These are phyloP conservation scores for Carassius gibelio DNA, from an alignment of 2,113 vertebrate genomes.

Conservation along the genomic window DNA sequence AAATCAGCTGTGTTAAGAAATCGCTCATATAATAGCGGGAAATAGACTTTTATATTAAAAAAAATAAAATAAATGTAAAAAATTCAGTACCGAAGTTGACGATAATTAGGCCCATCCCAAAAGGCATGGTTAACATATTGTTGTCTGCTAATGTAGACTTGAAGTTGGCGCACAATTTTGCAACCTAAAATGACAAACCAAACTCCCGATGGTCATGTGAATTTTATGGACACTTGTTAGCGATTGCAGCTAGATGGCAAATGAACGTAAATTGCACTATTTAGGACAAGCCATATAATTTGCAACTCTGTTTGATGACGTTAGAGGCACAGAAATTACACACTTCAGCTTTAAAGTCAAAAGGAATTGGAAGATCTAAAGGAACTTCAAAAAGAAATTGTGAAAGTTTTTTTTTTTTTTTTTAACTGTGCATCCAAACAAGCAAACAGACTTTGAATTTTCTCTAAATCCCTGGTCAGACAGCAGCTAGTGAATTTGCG, in stretches of 20 bases:
- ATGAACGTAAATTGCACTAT: not conserved
- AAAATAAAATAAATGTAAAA: too few species aligned
- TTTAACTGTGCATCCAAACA: not conserved
- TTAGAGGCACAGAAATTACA: not conserved
- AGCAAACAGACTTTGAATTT: conserved; percentile 29
- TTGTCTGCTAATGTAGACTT: not conserved
- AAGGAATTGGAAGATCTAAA: not conserved
- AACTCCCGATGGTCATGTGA: not conserved
- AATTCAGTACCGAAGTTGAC: too few species aligned
- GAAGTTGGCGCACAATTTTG: not conserved
- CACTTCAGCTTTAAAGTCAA: not conserved
- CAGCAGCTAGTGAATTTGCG: conserved; percentile 76
- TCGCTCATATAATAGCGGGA: too few species aligned
- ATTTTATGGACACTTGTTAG: not conserved
- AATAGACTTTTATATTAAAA: too few species aligned
- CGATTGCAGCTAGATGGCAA: not conserved
- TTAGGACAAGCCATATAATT: not conserved
- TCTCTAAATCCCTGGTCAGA: conserved; percentile 86
- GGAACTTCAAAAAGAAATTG: not conserved
- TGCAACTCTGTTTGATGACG: not conserved
- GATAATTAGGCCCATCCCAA: not conserved
- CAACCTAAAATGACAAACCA: not conserved
- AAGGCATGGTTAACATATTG: not conserved
- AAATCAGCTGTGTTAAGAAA: too few species aligned
- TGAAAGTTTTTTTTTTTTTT: not conserved